A percentile compares a stretch with the other conserved stretches of the same genome.
Conservation (phyloP, 2,797 vertebrate genomes). For the Girardinus metallicus region DNA sequence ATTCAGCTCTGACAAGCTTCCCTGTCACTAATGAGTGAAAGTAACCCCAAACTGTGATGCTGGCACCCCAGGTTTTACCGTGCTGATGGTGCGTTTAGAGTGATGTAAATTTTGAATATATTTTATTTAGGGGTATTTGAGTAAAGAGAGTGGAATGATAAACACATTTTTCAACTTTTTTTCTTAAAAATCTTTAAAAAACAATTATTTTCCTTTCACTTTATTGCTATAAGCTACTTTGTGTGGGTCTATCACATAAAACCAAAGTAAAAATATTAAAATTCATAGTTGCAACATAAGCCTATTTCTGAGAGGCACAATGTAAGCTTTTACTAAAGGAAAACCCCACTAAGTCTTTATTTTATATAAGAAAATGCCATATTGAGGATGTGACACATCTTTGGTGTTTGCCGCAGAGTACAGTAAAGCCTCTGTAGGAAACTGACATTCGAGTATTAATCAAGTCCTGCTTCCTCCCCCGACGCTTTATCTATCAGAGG, state of each 20-base stretch:
- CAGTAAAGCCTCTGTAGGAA: not conserved
- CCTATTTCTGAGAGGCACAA: not conserved
- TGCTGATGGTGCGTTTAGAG: too few relatives aligned
- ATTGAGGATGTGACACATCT: not conserved
- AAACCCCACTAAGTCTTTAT: not conserved
- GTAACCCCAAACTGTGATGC: not conserved
- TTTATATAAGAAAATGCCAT: not conserved
- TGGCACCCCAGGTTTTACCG: too few relatives aligned
- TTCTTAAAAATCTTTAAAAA: not conserved
- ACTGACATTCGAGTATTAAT: not conserved
- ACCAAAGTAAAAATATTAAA: not conserved
- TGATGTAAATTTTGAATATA: too few relatives aligned
- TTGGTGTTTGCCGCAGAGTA: not conserved
- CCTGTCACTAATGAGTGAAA: not conserved
- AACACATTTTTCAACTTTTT: not conserved
- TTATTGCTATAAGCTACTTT: not conserved
- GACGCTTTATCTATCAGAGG: not conserved
- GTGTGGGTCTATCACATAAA: not conserved
- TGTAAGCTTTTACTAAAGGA: not conserved
- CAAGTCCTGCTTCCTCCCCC: not conserved
- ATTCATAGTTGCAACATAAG: not conserved
- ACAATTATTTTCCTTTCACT: not conserved
- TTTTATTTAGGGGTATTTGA: not conserved
- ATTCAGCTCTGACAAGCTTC: not conserved
- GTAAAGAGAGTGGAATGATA: not conserved